Base-by-base conservation (phyloP, 2,113 vertebrate species). In the Platichthys flesus region DNA sequence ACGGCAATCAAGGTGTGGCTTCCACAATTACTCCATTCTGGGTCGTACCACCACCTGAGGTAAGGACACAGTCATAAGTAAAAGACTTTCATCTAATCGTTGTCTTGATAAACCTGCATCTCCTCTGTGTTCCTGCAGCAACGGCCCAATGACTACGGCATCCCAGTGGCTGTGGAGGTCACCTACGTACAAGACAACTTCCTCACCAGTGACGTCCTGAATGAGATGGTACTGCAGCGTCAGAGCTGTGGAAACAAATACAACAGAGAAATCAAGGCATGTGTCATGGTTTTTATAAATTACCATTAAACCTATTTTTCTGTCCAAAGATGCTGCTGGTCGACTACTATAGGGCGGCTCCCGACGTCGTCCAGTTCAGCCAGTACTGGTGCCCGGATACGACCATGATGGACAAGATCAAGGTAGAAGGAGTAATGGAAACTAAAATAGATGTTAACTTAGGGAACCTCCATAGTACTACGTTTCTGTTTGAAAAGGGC, bases 101-200 rank as follows among this genome's bases (percentile, higher is more conserved):
- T 24, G 40, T 24, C 9, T 20, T 37, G 9, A 37, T 9, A 37
- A 37, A 37, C 35, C 35, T 37, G 35, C 9, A 9, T 9, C 56
- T 3, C 15, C 8, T 57, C 31, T 82, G 15, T 42, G 26, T 60
- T 57, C 37, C 54, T 66, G 3, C 79, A 99, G 97, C 98, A 99
- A 96, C 85, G 97, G 18, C 96, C 97, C 13, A 97, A 96, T 0
- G 98, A 99, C 89, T 96, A 99, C 0, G 97, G 98, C 2, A 97
- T 99, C 78, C 98, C 98, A 24, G 98, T 99, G 80, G 97, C 97
- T 0, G 97, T 99, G 55, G 98, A 99, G 87, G 96, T 98, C 85
- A 96, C 96, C 14, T 97, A 96, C 1, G 92, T 97, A 37, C 97
- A 98, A 88, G 98, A 99, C 10, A 96, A 95, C 31, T 99, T 98